Percentiles rank a stretch among this genome's conserved stretches.
Evolutionary conservation across 2,888 invertebrate genomes (phyloP).

Genomic region (Monochamus alternatus): DNA sequence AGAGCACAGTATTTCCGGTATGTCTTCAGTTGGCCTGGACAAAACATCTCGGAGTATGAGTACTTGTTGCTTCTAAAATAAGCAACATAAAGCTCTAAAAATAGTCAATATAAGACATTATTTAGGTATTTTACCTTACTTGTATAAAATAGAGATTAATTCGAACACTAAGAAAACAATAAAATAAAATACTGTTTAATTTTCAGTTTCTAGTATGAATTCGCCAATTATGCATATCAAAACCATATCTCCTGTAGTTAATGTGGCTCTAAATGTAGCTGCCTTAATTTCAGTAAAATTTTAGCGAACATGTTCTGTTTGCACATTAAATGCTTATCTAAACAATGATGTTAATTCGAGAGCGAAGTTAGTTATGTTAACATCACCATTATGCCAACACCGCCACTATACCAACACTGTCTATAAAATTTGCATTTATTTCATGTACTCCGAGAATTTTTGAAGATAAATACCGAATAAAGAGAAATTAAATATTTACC

Average conservation of each 20-base stretch:
- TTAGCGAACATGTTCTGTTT: conserved; percentile 24
- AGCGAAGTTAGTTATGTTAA: conserved; percentile 24
- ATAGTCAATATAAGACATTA: too few species aligned
- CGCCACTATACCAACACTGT: conserved; percentile 19
- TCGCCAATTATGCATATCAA: not conserved
- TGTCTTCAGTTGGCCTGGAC: too few species aligned
- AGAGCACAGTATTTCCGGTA: too few species aligned
- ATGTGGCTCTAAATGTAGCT: not conserved
- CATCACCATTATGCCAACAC: conserved; percentile 17
- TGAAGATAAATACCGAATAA: conserved; percentile 15
- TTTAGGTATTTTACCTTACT: too few species aligned
- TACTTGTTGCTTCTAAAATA: too few species aligned
- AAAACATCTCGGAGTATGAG: too few species aligned
- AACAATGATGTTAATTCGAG: conserved; percentile 28
- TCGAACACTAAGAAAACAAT: too few species aligned
- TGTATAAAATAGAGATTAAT: too few species aligned
- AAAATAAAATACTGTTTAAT: not conserved
- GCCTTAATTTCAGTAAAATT: conserved; percentile 22
- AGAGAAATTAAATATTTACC: conserved; percentile 11
- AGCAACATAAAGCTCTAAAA: too few species aligned
- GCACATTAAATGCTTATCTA: conserved; percentile 25
- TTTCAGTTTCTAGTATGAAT: not conserved
- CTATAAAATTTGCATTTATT: conserved; percentile 29
- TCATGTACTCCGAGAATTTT: conserved; percentile 21
- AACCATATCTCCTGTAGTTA: not conserved